phyloP scores from a whole-genome alignment of 2,113 vertebrate species.

The Picathartes gymnocephalus region DNA sequence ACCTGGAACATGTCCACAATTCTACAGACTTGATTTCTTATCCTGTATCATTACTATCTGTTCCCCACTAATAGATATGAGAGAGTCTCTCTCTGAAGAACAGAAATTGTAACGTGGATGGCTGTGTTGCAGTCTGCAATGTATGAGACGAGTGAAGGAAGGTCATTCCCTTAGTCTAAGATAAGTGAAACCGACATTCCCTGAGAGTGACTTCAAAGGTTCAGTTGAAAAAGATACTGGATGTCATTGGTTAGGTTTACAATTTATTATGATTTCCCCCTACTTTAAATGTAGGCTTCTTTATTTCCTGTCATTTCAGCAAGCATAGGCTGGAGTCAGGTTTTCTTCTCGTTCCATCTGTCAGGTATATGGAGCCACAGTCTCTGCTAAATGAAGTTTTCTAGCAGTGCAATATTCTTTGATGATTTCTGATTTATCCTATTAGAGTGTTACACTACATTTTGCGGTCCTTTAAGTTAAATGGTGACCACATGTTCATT shows the following conservation, averaged over 20 bases:
- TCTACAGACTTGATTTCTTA: neutral
- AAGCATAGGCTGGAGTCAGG: neutral
- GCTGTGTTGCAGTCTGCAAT: neutral
- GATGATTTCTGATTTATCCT: neutral
- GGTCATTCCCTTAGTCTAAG: neutral
- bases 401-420: neutral
- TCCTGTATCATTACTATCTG: neutral
- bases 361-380: neutral
- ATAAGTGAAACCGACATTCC: neutral
- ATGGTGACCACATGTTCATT: neutral
- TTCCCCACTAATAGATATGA: neutral
- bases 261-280: neutral
- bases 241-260: neutral
- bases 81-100: neutral
- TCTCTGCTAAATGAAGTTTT: neutral
- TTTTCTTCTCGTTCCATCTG: neutral
- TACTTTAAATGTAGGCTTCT: neutral
- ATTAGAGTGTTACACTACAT: neutral
- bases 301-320: neutral
- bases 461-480: neutral
- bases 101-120: neutral
- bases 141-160: accelerated
- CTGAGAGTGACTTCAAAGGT: neutral
- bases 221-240: neutral
- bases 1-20: neutral